These are phyloP conservation scores for Drosophila neotestacea DNA, from an alignment of 2,888 invertebrate genomes.

Conservation along the genomic window DNA sequence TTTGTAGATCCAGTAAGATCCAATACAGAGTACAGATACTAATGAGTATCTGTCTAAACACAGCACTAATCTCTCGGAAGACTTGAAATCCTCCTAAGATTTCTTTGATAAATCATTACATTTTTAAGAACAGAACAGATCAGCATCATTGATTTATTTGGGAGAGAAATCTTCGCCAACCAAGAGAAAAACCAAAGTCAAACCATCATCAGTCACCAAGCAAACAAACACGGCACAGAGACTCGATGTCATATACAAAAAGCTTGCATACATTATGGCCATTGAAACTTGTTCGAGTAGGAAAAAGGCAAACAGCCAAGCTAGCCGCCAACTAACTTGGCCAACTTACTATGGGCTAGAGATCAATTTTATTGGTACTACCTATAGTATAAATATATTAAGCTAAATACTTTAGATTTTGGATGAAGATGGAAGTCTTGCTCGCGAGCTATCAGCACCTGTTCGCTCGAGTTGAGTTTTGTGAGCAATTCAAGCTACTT, in stretches of 20 bases:
- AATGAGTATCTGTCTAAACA: no score
- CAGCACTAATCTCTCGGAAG: neutral
- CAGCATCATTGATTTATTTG: slow-evolving; percentile 60
- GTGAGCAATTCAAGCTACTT: no score
- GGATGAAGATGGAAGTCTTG: no score
- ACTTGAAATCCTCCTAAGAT: neutral
- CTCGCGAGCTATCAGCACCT: no score
- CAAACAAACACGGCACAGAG: slow-evolving; percentile 53
- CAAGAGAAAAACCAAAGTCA: slow-evolving; percentile 41
- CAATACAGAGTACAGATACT: no score
- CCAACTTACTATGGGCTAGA: slow-evolving; percentile 8
- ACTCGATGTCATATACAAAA: slow-evolving; percentile 27
- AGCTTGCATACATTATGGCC: slow-evolving; percentile 58
- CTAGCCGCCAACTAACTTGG: slow-evolving; percentile 38
- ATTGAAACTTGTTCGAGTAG: slow-evolving; percentile 22
- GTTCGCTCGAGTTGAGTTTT: no score
- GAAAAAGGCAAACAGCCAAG: slow-evolving; percentile 21
- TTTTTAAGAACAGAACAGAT: neutral
- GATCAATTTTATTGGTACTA: no score
- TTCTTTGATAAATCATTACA: slow-evolving; percentile 4
- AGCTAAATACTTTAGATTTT: no score
- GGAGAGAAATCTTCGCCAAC: slow-evolving; percentile 2
- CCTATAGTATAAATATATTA: no score
- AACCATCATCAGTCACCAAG: slow-evolving; percentile 74
- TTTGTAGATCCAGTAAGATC: no score